Percentiles rank a stretch among this genome's conserved stretches.
Conservation (phyloP, 2,888 invertebrate genomes). For the Drosophila paucipuncta region DNA sequence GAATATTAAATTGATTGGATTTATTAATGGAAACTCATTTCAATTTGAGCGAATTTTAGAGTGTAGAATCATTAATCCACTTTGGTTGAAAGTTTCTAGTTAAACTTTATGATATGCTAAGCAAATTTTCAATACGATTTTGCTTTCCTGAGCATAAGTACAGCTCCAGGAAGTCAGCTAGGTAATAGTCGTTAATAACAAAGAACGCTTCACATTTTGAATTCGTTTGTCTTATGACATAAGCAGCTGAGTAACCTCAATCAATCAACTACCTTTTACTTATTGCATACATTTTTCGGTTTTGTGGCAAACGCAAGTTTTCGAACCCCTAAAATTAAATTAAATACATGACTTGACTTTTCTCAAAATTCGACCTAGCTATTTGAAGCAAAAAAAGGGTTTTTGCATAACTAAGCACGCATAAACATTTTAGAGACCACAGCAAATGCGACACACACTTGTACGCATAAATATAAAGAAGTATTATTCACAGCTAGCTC, state of each 20-base stretch:
- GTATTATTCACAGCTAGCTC: conserved; percentile 11
- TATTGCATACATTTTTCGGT: not conserved
- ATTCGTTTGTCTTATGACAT: not conserved
- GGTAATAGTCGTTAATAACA: not conserved
- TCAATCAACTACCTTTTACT: conserved; percentile 30
- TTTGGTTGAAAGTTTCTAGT: no score
- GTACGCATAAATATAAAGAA: not conserved
- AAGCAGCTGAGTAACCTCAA: conserved; percentile 23
- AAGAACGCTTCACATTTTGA: not conserved
- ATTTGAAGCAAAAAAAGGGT: not conserved
- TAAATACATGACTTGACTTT: conserved; percentile 8
- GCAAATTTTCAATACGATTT: not conserved
- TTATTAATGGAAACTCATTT: not conserved
- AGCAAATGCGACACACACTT: conserved; percentile 23
- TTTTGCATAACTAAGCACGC: conserved; percentile 11
- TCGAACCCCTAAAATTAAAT: not conserved
- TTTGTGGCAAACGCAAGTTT: not conserved
- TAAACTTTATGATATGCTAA: not conserved
- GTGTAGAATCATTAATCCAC: not conserved
- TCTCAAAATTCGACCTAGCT: not conserved
- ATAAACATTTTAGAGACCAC: conserved; percentile 39
- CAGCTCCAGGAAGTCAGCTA: not conserved
- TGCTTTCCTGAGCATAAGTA: not conserved
- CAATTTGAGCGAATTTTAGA: not conserved
- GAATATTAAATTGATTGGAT: not conserved